Percentiles rank a stretch among this genome's conserved stretches.
Evolutionary conservation across 1,140 invertebrate species (phyloP).

Genomic region (Diorhabda elongata): DNA sequence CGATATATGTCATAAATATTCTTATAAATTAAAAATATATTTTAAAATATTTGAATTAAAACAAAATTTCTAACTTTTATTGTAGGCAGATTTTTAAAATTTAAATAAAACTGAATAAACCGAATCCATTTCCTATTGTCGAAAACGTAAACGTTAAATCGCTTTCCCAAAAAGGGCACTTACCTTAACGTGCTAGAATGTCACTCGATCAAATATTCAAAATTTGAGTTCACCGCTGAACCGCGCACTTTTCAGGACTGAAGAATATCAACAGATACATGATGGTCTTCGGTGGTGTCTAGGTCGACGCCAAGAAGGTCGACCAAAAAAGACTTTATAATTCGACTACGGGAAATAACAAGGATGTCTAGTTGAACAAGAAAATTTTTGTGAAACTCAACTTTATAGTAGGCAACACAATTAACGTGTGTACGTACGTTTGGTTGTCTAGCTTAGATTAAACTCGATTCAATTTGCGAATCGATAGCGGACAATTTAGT

Average conservation of each 20-base stretch:
- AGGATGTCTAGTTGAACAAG: not conserved
- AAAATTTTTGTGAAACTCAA: not conserved
- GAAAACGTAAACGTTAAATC: not conserved
- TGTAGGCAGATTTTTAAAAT: not conserved
- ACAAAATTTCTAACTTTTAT: not conserved
- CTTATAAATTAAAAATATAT: too few species aligned
- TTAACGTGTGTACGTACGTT: not conserved
- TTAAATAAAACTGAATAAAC: not conserved
- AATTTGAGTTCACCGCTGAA: constrained; percentile 13
- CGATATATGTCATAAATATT: too few species aligned
- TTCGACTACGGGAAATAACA: not conserved
- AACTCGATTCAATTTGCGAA: too few species aligned
- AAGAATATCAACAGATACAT: constrained; percentile 9
- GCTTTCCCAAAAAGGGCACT: constrained; percentile 4
- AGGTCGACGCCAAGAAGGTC: constrained; percentile 16
- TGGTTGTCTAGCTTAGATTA: constrained; percentile 1
- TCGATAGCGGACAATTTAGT: too few species aligned
- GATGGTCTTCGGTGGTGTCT: constrained; percentile 12
- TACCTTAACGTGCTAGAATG: constrained; percentile 15
- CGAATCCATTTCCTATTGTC: not conserved
- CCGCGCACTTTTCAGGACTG: constrained; percentile 14
- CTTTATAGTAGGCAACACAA: constrained; percentile 9
- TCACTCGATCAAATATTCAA: constrained; percentile 12
- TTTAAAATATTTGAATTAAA: too few species aligned
- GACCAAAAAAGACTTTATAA: constrained; percentile 9